phyloP scores from a whole-genome alignment of 2,888 invertebrate genomes.

The Acleris literana region DNA sequence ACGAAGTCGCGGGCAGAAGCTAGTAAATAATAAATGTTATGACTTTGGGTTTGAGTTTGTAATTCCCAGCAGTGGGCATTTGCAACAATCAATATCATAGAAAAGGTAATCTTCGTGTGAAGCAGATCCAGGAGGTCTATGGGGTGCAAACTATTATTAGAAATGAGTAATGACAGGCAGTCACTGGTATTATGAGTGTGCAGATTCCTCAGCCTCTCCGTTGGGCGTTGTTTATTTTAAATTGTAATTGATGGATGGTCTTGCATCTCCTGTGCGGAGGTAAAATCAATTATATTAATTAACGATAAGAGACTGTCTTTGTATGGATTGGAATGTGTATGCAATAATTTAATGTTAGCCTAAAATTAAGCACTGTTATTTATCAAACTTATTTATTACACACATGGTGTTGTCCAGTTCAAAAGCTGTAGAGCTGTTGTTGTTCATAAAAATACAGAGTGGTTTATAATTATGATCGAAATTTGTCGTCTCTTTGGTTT shows the following conservation, averaged over 20 bases:
- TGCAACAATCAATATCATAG: background rate
- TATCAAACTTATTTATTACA: no score
- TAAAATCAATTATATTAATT: slow-evolving; percentile 36
- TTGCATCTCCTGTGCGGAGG: slow-evolving; percentile 20
- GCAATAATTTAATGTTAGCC: no score
- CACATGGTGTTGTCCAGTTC: no score
- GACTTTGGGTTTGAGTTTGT: no score
- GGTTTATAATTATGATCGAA: no score
- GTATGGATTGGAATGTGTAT: background rate
- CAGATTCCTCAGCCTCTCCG: slow-evolving; percentile 72
- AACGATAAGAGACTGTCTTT: slow-evolving; percentile 21
- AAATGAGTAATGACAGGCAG: slow-evolving; percentile 77
- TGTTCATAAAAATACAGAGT: no score
- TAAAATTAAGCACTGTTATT: no score
- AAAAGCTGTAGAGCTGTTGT: no score
- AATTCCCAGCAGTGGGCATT: no score
- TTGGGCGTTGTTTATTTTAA: slow-evolving; percentile 45
- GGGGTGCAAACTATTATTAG: slow-evolving; percentile 81
- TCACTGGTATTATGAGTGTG: slow-evolving; percentile 77
- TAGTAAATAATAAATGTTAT: no score
- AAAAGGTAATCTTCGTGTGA: slow-evolving; percentile 46
- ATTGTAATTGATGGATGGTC: slow-evolving; percentile 35
- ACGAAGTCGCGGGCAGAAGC: no score
- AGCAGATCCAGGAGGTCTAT: slow-evolving; percentile 68
- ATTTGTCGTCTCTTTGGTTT: no score